Conservation (phyloP, 2,797 vertebrate genomes). For the Allobates femoralis region DNA sequence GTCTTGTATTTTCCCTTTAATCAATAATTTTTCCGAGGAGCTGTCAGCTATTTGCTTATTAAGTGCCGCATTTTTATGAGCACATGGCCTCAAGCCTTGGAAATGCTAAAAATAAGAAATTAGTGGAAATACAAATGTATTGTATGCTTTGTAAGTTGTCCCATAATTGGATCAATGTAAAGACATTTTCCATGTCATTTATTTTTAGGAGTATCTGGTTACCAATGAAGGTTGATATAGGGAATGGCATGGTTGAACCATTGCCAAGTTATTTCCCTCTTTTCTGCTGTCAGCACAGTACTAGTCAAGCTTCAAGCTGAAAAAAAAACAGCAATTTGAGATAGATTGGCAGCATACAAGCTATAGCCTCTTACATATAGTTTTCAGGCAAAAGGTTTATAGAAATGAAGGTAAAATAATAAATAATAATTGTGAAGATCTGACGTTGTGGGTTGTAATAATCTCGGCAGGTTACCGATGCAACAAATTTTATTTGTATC, state of each 20-base stretch:
- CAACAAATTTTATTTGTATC: no score
- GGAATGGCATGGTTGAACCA: not conserved
- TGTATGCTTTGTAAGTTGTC: not conserved
- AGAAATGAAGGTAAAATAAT: no score
- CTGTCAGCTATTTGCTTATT: conserved; percentile 9
- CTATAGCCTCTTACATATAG: no score
- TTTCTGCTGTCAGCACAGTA: not conserved
- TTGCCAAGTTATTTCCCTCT: not conserved
- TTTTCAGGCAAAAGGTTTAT: no score
- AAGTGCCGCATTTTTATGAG: not conserved
- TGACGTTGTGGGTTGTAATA: no score
- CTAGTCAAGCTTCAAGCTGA: not conserved
- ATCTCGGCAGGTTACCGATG: no score
- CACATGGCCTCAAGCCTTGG: not conserved
- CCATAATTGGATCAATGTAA: not conserved
- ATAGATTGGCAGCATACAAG: not conserved
- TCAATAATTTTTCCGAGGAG: not conserved
- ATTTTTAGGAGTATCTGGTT: conserved; percentile 2
- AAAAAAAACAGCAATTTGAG: not conserved
- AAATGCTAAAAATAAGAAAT: not conserved
- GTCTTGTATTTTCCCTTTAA: not conserved
- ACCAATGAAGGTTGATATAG: not conserved
- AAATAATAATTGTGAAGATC: no score
- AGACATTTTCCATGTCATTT: not conserved
- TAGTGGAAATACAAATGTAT: not conserved